Base-by-base conservation (phyloP, 2,113 vertebrate species). In the Romanogobio albipinnatus region DNA sequence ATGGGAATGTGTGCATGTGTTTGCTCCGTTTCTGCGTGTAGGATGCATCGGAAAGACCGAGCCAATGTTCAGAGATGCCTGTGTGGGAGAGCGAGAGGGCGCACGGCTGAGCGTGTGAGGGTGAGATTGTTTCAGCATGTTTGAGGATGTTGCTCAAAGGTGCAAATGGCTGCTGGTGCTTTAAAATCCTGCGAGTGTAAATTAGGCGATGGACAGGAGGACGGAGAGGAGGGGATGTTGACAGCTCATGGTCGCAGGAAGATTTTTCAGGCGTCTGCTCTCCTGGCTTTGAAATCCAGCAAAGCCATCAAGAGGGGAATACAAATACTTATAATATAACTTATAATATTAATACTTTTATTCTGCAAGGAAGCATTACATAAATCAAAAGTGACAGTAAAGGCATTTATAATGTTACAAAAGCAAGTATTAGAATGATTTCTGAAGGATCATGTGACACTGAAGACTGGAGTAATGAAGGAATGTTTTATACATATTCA, bases 21-120 rank as follows among this genome's bases (percentile, higher is more conserved):
- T 75, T 56, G 74, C 66, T 83, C 19, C 47, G 83, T 19, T 26
- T 29, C 43, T 84, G 24, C 1, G 79, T 83, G 61, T 83, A 62
- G 82, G 82, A 83, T 75, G 81, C 39, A 45, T 22, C 15, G 22
- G 56, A 78, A 5, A 53, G 47, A 74, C 53, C 9, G 39, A 74
- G 56, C 24, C 43, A 75, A n/a, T 76, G 73, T 75, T 59, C 70
- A 61, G 56, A 73, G 51, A 64, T 86, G 62, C 22, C 7, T 83
- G 61, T 82, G 66, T 66, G 76, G 73, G 86, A 84, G 71, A 81
- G 39, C 56, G 51, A 70, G 83, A 39, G 83, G 53, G 9, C 53
- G 36, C 14, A 39, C 9, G 39, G 45, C 68, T 75, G 26, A 58
- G 59, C 11, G 19, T 64, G 26, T 49, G 45, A 76, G 86, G 74